Evolutionary conservation across 2,113 vertebrate species (phyloP).

Genomic region (Ramphastos sulfuratus): DNA sequence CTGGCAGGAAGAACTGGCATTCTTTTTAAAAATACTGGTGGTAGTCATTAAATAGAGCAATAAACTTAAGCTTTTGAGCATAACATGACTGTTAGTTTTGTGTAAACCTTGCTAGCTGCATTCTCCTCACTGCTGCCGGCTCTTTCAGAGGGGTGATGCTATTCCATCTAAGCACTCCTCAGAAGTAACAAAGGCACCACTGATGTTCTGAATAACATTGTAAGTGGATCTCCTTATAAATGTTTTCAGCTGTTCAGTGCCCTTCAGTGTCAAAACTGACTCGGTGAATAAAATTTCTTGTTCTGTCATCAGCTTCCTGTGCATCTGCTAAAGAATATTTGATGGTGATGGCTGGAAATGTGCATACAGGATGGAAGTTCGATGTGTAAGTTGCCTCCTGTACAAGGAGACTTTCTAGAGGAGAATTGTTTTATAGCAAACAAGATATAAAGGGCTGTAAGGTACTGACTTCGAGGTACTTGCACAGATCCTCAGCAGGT

Average conservation of each 20-base stretch:
- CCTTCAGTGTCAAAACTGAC: conserved; percentile 4
- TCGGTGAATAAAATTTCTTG: conserved; percentile 30
- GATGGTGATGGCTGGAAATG: background rate
- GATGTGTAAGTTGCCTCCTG: background rate
- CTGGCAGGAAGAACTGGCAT: conserved; percentile 73
- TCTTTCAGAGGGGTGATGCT: background rate
- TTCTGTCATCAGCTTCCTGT: background rate
- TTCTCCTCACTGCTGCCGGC: background rate
- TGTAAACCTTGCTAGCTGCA: conserved; percentile 25
- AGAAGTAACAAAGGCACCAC: background rate
- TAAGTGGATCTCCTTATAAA: conserved; percentile 13
- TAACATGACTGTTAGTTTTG: conserved; percentile 70
- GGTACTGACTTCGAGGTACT: background rate
- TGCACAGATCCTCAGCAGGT: background rate
- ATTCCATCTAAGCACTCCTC: background rate
- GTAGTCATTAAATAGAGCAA: conserved; percentile 82
- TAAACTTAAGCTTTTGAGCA: conserved; percentile 82
- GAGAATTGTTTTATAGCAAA: background rate
- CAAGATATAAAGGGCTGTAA: background rate
- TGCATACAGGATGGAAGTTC: background rate
- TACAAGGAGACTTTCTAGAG: background rate
- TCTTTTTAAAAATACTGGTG: conserved; percentile 76
- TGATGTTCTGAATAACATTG: background rate
- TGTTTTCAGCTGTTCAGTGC: conserved; percentile 29
- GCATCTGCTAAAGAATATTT: conserved; percentile 10